phyloP scores from a whole-genome alignment of 1,140 invertebrate genomes.

The Armadillidium nasatum region DNA sequence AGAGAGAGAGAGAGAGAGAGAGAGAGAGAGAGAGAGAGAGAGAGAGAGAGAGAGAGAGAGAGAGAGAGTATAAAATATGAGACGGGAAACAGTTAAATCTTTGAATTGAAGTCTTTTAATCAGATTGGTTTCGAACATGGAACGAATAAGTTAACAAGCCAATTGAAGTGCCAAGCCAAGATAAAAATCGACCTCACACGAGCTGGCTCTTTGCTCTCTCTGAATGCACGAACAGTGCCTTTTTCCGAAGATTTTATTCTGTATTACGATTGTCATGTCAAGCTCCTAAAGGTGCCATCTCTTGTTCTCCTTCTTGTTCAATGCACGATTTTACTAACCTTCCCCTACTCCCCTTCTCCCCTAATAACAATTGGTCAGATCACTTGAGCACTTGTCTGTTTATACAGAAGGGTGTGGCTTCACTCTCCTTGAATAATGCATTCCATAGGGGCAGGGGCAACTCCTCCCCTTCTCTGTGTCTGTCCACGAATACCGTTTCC shows the following conservation, averaged over 20 bases:
- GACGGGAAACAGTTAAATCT: not conserved
- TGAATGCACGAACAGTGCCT: not conserved
- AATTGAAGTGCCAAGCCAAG: not conserved
- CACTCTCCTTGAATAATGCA: not conserved
- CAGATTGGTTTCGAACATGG: not conserved
- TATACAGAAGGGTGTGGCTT: not conserved
- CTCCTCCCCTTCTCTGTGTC: not conserved
- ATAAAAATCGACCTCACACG: not conserved
- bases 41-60: too few species aligned
- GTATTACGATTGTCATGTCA: not conserved
- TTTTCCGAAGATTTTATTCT: not conserved
- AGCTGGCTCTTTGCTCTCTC: not conserved
- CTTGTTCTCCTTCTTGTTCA: not conserved
- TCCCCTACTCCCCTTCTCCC: too few species aligned
- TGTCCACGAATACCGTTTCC: not conserved
- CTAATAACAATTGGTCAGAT: too few species aligned
- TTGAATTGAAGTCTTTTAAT: not conserved
- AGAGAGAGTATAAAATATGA: too few species aligned
- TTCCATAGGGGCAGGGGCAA: not conserved
- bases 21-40: too few species aligned
- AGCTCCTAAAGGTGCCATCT: not conserved
- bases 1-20: too few species aligned
- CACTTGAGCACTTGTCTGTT: too few species aligned
- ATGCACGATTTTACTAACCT: too few species aligned
- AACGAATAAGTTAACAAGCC: not conserved